These are phyloP conservation scores for Mus spicilegus DNA, from an alignment of 2,113 vertebrate species.

Conservation along the genomic window DNA sequence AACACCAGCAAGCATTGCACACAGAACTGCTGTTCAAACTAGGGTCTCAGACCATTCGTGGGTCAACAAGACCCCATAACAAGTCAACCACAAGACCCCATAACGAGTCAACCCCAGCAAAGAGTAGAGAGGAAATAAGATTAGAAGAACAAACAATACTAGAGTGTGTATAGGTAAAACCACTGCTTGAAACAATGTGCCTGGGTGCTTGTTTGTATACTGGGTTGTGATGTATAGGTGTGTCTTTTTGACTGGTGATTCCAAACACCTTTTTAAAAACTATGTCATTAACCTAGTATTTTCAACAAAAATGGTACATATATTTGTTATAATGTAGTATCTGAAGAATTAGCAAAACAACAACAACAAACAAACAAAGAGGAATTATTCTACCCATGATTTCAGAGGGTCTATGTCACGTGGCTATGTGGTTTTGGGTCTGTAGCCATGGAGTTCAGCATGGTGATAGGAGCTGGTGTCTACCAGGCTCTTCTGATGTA, in stretches of 20 bases:
- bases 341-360: neutral
- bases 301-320: neutral
- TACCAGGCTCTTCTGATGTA: neutral
- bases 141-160: neutral
- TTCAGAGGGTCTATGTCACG: neutral
- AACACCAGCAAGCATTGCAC: conserved; percentile 29
- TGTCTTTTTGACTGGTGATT: no score
- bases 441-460: no score
- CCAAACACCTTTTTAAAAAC: neutral
- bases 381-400: neutral
- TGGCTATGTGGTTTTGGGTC: neutral
- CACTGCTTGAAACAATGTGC: neutral
- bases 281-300: neutral
- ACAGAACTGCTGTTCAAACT: neutral
- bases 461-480: no score
- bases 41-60: neutral
- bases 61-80: neutral
- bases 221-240: neutral
- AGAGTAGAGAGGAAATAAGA: neutral
- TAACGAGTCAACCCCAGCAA: neutral
- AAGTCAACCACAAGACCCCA: neutral
- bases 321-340: neutral
- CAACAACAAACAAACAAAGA: neutral
- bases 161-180: neutral
- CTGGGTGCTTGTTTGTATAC: neutral